Percentiles rank a stretch among this genome's conserved stretches.
phyloP scores from a whole-genome alignment of 2,888 invertebrate species.

The Chydorus sphaericus region DNA sequence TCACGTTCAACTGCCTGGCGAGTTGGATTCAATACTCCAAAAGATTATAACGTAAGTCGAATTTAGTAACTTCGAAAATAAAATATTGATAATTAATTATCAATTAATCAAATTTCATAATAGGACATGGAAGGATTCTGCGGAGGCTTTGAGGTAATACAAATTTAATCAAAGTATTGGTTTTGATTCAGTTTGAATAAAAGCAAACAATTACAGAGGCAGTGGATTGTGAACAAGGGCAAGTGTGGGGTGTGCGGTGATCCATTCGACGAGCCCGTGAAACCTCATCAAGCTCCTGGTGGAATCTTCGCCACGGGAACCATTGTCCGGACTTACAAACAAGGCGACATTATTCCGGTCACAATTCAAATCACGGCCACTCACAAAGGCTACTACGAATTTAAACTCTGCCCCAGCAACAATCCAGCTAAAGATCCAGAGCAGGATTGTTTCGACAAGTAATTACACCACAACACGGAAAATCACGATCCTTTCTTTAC shows the following conservation, averaged over 20 bases:
- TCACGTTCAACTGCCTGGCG: constrained; percentile 25
- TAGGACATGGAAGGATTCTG: constrained; percentile 24
- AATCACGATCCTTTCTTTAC: not conserved
- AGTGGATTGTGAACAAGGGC: constrained; percentile 16
- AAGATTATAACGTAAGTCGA: constrained; percentile 20
- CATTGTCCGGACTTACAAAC: constrained; percentile 17
- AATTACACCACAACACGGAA: too few species aligned
- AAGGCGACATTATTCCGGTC: constrained; percentile 19
- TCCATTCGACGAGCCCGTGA: constrained; percentile 15
- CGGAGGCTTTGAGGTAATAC: constrained; percentile 23
- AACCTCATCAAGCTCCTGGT: constrained; percentile 16
- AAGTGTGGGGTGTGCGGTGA: constrained; percentile 21
- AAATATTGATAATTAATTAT: not conserved
- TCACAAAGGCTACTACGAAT: constrained; percentile 25
- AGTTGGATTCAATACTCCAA: constrained; percentile 22
- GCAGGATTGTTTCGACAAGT: constrained; percentile 23
- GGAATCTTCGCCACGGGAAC: constrained; percentile 20
- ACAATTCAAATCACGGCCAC: constrained; percentile 23
- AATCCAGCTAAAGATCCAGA: constrained; percentile 19
- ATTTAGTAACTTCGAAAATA: not conserved
- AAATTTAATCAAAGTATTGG: not conserved
- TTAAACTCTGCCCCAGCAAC: constrained; percentile 23
- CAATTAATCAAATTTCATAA: not conserved
- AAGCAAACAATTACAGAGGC: too few species aligned
- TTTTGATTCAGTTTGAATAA: not conserved